These are phyloP conservation scores for Strigops habroptila DNA, from an alignment of 2,113 vertebrate species.

Conservation along the genomic window DNA sequence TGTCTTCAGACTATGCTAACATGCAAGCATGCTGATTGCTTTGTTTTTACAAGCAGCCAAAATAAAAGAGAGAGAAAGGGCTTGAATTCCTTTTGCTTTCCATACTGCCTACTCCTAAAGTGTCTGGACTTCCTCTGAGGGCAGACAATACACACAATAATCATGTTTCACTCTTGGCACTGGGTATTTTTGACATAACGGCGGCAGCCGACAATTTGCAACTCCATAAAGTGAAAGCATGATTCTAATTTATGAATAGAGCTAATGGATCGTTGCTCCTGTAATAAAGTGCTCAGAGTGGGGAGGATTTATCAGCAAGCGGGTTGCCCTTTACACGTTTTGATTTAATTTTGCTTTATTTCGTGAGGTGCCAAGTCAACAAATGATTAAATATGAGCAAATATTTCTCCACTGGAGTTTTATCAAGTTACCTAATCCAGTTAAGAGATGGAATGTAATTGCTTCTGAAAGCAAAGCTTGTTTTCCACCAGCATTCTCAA, in stretches of 20 bases:
- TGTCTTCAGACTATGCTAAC: background rate
- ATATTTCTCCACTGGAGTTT: slow-evolving; percentile 52
- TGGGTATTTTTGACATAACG: background rate
- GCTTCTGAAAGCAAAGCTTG: slow-evolving; percentile 16
- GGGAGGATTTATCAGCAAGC: slow-evolving; percentile 57
- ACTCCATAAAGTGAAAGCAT: slow-evolving; percentile 39
- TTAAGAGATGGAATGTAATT: slow-evolving; percentile 34
- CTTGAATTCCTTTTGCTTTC: background rate
- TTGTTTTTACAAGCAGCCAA: background rate
- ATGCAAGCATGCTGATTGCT: background rate
- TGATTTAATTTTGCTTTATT: slow-evolving; percentile 55
- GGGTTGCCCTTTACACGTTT: slow-evolving; percentile 47
- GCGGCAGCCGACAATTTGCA: slow-evolving; percentile 47
- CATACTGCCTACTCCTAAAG: background rate
- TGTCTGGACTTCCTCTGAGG: background rate
- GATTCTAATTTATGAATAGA: slow-evolving; percentile 48
- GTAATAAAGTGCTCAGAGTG: slow-evolving; percentile 39
- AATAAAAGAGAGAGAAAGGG: background rate
- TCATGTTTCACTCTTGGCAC: slow-evolving; percentile 1
- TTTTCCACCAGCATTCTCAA: background rate
- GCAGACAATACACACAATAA: background rate
- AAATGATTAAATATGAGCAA: slow-evolving; percentile 60
- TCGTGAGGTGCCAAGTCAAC: slow-evolving; percentile 44
- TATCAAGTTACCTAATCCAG: slow-evolving; percentile 53
- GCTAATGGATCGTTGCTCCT: slow-evolving; percentile 63